Base-by-base conservation (phyloP, 2,113 vertebrate species). In the Synodontis membranacea region DNA sequence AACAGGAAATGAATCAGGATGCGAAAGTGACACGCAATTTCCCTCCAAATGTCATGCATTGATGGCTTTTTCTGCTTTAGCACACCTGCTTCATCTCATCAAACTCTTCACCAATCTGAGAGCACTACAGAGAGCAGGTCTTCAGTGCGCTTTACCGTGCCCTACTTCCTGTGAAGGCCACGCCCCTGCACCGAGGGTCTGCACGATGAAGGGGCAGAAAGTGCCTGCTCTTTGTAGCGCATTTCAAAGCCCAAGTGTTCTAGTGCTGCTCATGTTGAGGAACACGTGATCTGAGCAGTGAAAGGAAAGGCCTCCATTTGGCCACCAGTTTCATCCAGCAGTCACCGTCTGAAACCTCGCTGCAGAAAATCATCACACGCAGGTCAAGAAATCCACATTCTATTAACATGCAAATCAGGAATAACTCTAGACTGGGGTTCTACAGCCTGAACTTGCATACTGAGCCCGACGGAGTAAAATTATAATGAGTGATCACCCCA, bases 21-120 rank as follows among this genome's bases (percentile, higher is more conserved):
- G 31, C 19, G 0, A 74, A 74, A 4, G 21, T 4, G 9, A 46
- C 11, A 28, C 66, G 21, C 42, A 28, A 46, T 46, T 25, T 80
- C 21, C 50, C 48, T 25, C 19, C 11, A 56, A 80, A 56, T 80
- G 50, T 82, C 58, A 42, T 5, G 8, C 42, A 28, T 15, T 25
- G 15, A 28, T 50, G 58, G 23, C 80, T 48, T 83, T 19, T 48
- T 50, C 44, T 68, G 62, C 62, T 21, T 11, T 23, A 50, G 46
- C 62, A 34, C 81, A 83, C 60, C 62, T 83, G 81, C 23, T 37
- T 64, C 81, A 68, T 31, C 60, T 66, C 62, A 34, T 48, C 44
- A 4, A 50, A 46, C 48, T 25, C 78, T 56, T 54, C 70, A 44
- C 4, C 70, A 25, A 5, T 12, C 39, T 44, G 70, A 74, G 70